These are phyloP conservation scores for Radopholus similis DNA, from an alignment of 1,140 invertebrate species.

Conservation along the genomic window DNA sequence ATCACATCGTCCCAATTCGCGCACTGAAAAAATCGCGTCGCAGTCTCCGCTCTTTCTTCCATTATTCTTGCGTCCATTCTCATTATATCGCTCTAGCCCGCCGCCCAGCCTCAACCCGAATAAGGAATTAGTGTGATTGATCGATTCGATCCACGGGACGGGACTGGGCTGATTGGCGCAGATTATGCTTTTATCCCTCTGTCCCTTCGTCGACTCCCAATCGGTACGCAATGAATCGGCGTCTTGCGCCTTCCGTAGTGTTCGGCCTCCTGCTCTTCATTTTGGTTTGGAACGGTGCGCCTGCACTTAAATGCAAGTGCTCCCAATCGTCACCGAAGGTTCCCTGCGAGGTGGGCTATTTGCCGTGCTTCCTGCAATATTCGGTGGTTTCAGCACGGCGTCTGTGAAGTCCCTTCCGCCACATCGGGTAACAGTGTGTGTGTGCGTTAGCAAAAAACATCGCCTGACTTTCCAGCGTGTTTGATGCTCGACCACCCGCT, in stretches of 20 bases:
- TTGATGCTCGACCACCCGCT: slow-evolving; percentile 33
- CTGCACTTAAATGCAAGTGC: slow-evolving; percentile 34
- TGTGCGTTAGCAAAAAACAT: neutral
- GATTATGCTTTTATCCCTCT: neutral
- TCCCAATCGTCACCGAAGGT: slow-evolving; percentile 30
- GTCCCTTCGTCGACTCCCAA: neutral
- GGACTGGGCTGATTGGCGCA: neutral
- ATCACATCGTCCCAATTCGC: neutral
- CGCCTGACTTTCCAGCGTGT: slow-evolving; percentile 22
- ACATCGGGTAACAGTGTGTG: neutral
- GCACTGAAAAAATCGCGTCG: neutral
- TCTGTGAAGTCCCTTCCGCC: slow-evolving; percentile 17
- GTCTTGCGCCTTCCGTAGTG: neutral
- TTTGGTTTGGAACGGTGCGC: slow-evolving; percentile 10
- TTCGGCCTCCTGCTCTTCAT: slow-evolving; percentile 10
- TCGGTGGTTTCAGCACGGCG: slow-evolving; percentile 1
- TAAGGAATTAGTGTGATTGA: too few species aligned
- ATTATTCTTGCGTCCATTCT: neutral
- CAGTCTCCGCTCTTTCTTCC: neutral
- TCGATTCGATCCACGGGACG: neutral
- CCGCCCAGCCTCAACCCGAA: too few species aligned
- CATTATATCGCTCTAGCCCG: too few species aligned
- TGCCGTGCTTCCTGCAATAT: neutral
- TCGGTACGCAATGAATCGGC: neutral
- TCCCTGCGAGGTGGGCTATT: slow-evolving; percentile 28